phyloP scores from a whole-genome alignment of 2,888 invertebrate genomes.

The Spodoptera exigua region DNA sequence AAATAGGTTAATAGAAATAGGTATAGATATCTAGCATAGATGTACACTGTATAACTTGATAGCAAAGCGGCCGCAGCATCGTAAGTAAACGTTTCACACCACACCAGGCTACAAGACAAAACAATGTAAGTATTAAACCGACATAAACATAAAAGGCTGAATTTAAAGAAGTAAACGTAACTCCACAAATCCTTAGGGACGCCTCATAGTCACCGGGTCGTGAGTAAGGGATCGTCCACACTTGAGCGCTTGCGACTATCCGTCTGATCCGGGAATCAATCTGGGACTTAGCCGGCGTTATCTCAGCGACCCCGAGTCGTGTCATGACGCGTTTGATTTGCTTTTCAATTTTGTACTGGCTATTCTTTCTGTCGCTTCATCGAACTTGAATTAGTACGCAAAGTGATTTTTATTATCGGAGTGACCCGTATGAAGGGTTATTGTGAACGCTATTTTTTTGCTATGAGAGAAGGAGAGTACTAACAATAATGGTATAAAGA shows the following conservation, averaged over 20 bases:
- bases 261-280: conserved; percentile 87
- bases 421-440: conserved; percentile 33
- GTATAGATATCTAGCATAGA: too few species aligned
- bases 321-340: conserved; percentile 80
- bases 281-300: conserved; percentile 82
- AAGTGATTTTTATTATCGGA: conserved; percentile 47
- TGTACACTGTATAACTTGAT: too few species aligned
- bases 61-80: neutral
- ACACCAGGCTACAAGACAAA: conserved; percentile 14
- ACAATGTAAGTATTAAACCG: conserved; percentile 13
- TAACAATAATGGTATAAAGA: too few species aligned
- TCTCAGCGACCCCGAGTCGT: conserved; percentile 83
- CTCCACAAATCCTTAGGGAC: conserved; percentile 73
- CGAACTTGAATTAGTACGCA: conserved; percentile 52
- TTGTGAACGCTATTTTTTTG: conserved; percentile 1
- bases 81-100: neutral
- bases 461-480: too few species aligned
- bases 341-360: conserved; percentile 74
- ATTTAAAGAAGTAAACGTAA: conserved; percentile 51
- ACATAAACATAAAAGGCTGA: conserved; percentile 30
- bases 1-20: too few species aligned
- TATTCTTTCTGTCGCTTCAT: conserved; percentile 61
- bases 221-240: conserved; percentile 85
- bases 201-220: conserved; percentile 78
- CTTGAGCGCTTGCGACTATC: conserved; percentile 76